Conservation (phyloP, 2,888 invertebrate genomes). For the Galerucella pusilla region DNA sequence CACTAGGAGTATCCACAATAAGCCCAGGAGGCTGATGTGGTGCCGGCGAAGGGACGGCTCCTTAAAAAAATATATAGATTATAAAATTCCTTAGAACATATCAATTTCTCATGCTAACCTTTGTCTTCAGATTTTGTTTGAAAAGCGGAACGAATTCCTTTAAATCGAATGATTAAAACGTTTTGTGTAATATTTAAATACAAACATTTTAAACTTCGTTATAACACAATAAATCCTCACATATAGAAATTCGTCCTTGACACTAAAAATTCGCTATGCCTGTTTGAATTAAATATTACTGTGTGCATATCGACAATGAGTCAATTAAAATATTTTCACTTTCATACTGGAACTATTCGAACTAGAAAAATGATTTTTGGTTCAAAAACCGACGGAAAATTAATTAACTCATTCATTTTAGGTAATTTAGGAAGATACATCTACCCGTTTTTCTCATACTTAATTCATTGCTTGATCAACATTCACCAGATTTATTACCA, state of each 20-base stretch:
- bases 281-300: slow-evolving; percentile 35
- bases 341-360: background rate
- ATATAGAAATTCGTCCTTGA: slow-evolving; percentile 21
- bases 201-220: slow-evolving; percentile 17
- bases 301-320: slow-evolving; percentile 10
- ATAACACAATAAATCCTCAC: slow-evolving; percentile 16
- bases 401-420: no score
- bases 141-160: background rate
- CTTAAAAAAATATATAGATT: no score
- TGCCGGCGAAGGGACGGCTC: no score
- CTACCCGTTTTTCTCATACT: background rate
- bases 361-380: background rate
- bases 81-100: no score
- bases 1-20: no score
- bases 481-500: background rate
- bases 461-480: slow-evolving; percentile 7
- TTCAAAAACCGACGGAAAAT: no score
- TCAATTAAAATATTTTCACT: background rate
- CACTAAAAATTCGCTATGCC: slow-evolving; percentile 38
- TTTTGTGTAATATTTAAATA: slow-evolving; percentile 13
- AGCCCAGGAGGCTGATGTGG: no score
- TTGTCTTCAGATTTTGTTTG: background rate
- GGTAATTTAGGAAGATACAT: background rate
- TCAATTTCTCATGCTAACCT: no score
- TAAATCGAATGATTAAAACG: slow-evolving; percentile 3